These are phyloP conservation scores for Elephas maximus DNA, from an alignment of 2,113 vertebrate species.

Conservation along the genomic window DNA sequence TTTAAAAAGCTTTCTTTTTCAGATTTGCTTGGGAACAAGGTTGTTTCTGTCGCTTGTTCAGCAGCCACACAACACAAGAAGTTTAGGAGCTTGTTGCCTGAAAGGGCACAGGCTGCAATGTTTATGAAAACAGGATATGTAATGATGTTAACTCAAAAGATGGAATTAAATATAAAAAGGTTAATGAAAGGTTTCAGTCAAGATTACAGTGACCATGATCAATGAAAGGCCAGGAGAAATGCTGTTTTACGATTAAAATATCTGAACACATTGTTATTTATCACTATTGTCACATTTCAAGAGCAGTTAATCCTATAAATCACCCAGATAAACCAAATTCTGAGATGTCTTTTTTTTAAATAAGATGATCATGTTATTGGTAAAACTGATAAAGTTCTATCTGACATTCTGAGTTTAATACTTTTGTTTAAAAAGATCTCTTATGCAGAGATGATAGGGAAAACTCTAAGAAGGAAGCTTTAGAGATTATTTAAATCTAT, in stretches of 20 bases:
- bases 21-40: not conserved
- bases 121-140: conserved; percentile 72
- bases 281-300: conserved; percentile 75
- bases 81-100: conserved; percentile 66
- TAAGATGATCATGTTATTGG: conserved; percentile 70
- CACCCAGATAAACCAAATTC: conserved; percentile 68
- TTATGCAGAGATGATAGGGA: conserved; percentile 53
- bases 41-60: conserved; percentile 41
- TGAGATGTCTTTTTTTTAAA: conserved; percentile 73
- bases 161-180: conserved; percentile 87
- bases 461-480: conserved; percentile 58
- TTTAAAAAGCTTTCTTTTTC: not conserved
- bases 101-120: conserved; percentile 73
- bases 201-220: conserved; percentile 82
- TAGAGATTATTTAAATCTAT: conserved; percentile 57
- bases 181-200: conserved; percentile 89
- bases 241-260: conserved; percentile 86
- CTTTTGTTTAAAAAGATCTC: conserved; percentile 63
- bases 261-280: conserved; percentile 82
- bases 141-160: conserved; percentile 85
- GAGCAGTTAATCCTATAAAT: conserved; percentile 85
- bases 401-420: conserved; percentile 68
- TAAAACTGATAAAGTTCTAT: conserved; percentile 75
- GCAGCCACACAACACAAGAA: conserved; percentile 40
- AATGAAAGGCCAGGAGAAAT: conserved; percentile 85